Evolutionary conservation across 2,797 vertebrate genomes (phyloP), one percentile per base, ranked within the genome.

Genomic region (Mormyrops attenuatus): DNA sequence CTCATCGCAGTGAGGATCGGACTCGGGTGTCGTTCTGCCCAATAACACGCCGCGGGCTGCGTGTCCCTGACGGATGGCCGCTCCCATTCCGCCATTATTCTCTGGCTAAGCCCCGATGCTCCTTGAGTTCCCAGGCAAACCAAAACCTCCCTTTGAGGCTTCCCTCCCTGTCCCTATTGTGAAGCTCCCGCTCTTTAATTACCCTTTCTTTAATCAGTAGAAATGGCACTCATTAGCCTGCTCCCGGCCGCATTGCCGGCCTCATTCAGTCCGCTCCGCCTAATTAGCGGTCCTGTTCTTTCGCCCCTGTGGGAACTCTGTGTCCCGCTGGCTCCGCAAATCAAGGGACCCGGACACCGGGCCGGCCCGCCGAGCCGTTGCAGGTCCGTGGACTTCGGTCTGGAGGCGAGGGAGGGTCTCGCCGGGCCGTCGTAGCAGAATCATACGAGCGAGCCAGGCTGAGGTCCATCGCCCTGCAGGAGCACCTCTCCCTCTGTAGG

Each of bases 201-300:
- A 92, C 92, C 91, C 90, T 90, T 92, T 93, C 93, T 94, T 94
- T 94, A 95, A 94, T 95, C 94, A 94, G 91, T 91, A 91, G 90
- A 93, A 91, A 94, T 94, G 95, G 93, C 91, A 94, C 92, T 95
- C 94, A 94, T 95, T 95, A 94, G 93, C 92, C 93, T 92, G 94
- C 94, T 94, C 91, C 82, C 26, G 91, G 93, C 93, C 92, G 89
- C 93, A 90, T 93, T 41, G 89, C 90, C 86, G 82, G 91, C 91
- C 92, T 91, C 91, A 91, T 92, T 92, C 91, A 90, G 91, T 93
- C 91, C 91, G 92, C 90, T 66, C 92, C 89, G 93, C 90, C 90
- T 93, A 92, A 93, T 95, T 94, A 95, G 91, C 89, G 89, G 90
- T 77, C 91, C 90, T 86, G 44, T 50, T 85, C 47, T 63, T 85